Evolutionary conservation across 2,888 invertebrate species (phyloP).

Genomic region (Nezara viridula): DNA sequence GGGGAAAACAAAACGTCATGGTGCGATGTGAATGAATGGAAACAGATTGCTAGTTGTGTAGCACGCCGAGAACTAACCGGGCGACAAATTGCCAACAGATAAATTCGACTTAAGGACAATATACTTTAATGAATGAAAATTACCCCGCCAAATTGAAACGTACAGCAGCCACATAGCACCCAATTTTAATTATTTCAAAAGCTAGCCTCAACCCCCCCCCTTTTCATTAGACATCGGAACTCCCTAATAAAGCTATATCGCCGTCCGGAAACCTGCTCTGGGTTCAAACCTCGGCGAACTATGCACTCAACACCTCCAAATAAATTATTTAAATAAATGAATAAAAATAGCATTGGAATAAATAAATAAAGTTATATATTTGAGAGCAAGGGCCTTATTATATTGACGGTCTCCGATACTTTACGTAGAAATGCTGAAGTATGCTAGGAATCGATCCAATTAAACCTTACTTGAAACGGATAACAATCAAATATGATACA

Average conservation of each 20-base stretch:
- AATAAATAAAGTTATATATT: too few species aligned
- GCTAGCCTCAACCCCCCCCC: background rate
- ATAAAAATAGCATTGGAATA: too few species aligned
- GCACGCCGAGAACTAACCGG: background rate
- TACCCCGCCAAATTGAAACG: conserved; percentile 41
- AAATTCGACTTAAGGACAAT: conserved; percentile 49
- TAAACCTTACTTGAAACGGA: too few species aligned
- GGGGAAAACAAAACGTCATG: background rate
- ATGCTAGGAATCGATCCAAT: too few species aligned
- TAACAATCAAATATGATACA: too few species aligned
- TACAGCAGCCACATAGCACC: conserved; percentile 6
- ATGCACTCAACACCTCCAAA: too few species aligned
- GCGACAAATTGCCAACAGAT: conserved; percentile 40
- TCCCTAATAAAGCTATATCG: conserved; percentile 22
- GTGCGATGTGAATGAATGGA: background rate
- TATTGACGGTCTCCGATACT: too few species aligned
- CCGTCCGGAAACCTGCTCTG: background rate
- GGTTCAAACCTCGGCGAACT: too few species aligned
- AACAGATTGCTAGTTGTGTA: conserved; percentile 19
- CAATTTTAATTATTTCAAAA: conserved; percentile 49
- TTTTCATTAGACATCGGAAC: conserved; percentile 44
- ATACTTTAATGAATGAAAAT: conserved; percentile 51
- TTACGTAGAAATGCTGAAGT: too few species aligned
- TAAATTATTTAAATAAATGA: too few species aligned
- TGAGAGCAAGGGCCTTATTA: too few species aligned